Base-by-base conservation (phyloP, 1,140 invertebrate species). In the Zaprionus ghesquierei region DNA sequence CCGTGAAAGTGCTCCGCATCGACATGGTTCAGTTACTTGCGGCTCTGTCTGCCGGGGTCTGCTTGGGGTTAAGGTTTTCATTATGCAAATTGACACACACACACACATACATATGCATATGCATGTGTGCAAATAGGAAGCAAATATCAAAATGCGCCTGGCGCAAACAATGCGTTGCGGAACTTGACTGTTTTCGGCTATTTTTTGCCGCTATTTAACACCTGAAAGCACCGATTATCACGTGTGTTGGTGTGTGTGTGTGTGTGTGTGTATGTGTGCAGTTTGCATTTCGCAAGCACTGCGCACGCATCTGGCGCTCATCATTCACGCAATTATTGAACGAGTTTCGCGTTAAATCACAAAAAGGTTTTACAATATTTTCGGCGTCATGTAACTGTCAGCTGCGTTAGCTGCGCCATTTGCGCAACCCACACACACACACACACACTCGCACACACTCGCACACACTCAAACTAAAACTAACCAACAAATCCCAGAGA, bases 21-120 rank as follows among this genome's bases (percentile, higher is more conserved):
- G 77, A 66, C 50, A 89, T 72, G 82, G 82, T 89, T 87, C 82
- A 87, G 84, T 87, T 87, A 77, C 73, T 79, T 65, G 44, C 61
- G 20, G 15, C n/a, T n/a, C n/a, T n/a, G 38, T 55, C 22, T 46
- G 31, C 35, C 41, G 27, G 56, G 38, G 20, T 50, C 2, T 46
- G 69, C 69, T 77, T 77, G 84, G 84, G 84, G 84, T 87, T 87
- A 87, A 87, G 84, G 84, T 87, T 89, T 87, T 89, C 79, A 87
- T 87, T 89, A 89, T 87, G 84, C 84, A 87, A 87, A 87, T 89
- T 77, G 58, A 4, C 31, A 13, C 31, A 33, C 31, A 33, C n/a
- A 41, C 15, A 56, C 35, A 50, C 55, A 33, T 15, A 59, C 38
- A 38, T 33, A 31, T 23, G 38, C 23, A 29, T 41, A 8, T n/a